A percentile compares a stretch with the other conserved stretches of the same genome.
These are phyloP conservation scores for Leptobrachium ailaonicum DNA, from an alignment of 2,113 vertebrate species.

Conservation along the genomic window DNA sequence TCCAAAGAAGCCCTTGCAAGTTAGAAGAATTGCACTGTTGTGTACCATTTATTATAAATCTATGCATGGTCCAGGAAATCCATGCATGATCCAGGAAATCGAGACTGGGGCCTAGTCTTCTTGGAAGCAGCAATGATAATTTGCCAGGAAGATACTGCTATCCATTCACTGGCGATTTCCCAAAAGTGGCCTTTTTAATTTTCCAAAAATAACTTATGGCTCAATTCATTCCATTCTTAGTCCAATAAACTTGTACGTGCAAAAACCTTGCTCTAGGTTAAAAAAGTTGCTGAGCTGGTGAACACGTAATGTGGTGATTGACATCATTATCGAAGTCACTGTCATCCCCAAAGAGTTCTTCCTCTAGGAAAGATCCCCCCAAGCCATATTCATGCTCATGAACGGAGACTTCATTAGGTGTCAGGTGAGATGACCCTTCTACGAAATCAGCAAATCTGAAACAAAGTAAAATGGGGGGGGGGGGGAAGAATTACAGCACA, in stretches of 20 bases:
- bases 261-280: neutral
- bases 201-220: neutral
- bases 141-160: neutral
- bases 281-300: neutral
- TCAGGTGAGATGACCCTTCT: constrained; percentile 83
- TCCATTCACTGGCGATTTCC: neutral
- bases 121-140: neutral
- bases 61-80: no score
- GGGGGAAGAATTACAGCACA: neutral
- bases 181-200: neutral
- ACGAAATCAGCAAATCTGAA: constrained; percentile 93
- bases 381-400: constrained; percentile 86
- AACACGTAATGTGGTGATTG: neutral
- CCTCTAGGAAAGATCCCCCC: constrained; percentile 72
- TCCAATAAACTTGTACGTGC: neutral
- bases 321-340: constrained; percentile 63
- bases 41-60: no score
- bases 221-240: neutral
- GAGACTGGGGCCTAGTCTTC: no score
- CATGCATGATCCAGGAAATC: no score
- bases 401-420: constrained; percentile 76
- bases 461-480: neutral
- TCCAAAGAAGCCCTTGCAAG: no score
- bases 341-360: constrained; percentile 76
- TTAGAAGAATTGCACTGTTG: no score